Conservation (phyloP, 2,888 invertebrate genomes). For the Drosophila macrospina region DNA sequence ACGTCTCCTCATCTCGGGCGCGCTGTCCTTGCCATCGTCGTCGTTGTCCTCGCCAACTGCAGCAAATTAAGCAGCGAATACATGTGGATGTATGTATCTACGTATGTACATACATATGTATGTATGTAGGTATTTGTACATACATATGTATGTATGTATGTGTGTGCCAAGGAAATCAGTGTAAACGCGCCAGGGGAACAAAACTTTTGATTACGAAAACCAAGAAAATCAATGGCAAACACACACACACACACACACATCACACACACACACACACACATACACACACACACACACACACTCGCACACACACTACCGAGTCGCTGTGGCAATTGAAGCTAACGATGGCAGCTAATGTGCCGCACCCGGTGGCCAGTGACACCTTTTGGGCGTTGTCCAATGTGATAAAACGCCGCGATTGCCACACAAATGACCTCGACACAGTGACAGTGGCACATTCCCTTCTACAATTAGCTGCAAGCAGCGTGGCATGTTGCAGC, state of each 20-base stretch:
- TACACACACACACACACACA: not conserved
- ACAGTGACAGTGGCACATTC: slow-evolving; percentile 11
- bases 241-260: slow-evolving; percentile 4
- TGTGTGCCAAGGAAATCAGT: slow-evolving; percentile 58
- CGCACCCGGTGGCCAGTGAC: slow-evolving; percentile 10
- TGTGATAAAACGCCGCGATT: slow-evolving; percentile 49
- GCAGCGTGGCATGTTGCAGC: not conserved
- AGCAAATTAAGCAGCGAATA: slow-evolving; percentile 63
- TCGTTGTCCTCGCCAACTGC: slow-evolving; percentile 55
- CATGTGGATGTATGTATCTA: slow-evolving; percentile 10
- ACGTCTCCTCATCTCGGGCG: slow-evolving; percentile 39
- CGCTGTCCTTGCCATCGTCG: slow-evolving; percentile 4
- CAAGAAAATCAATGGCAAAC: slow-evolving; percentile 71
- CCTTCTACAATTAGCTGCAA: slow-evolving; percentile 26
- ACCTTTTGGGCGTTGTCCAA: slow-evolving; percentile 50
- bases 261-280: not conserved
- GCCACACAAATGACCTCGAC: slow-evolving; percentile 52
- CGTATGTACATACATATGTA: not conserved
- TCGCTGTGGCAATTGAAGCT: slow-evolving; percentile 20
- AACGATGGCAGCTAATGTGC: slow-evolving; percentile 45
- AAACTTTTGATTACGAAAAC: slow-evolving; percentile 79
- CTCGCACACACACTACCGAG: not conserved
- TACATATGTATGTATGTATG: not conserved
- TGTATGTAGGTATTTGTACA: no score
- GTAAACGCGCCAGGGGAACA: slow-evolving; percentile 72